Conservation (phyloP, 2,888 invertebrate species). For the Resseliella maxima region DNA sequence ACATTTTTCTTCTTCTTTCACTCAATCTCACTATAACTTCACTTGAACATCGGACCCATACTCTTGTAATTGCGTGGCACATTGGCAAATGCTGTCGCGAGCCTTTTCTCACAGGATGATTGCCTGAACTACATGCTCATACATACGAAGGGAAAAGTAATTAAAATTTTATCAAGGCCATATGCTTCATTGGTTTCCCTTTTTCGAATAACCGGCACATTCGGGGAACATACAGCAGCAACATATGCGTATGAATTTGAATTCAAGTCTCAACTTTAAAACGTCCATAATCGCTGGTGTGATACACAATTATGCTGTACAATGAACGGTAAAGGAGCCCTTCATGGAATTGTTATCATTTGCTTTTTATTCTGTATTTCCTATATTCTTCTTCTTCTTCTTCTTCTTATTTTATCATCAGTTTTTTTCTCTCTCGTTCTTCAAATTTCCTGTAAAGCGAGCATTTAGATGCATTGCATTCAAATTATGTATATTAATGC, state of each 20-base stretch:
- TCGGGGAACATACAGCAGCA: not conserved
- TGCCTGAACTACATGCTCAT: constrained; percentile 23
- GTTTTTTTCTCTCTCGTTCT: not conserved
- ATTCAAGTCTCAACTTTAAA: not conserved
- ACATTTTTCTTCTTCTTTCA: not conserved
- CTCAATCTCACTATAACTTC: too few relatives aligned
- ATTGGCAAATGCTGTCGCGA: constrained; percentile 15
- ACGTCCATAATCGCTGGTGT: not conserved
- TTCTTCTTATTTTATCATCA: not conserved
- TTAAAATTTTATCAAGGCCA: constrained; percentile 55
- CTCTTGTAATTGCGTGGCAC: not conserved
- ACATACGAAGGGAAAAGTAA: constrained; percentile 47
- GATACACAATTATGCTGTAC: not conserved
- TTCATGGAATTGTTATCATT: constrained; percentile 23
- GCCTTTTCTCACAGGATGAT: not conserved
- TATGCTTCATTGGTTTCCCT: constrained; percentile 53
- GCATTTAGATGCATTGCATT: not conserved
- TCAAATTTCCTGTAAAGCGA: not conserved
- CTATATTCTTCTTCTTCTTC: not conserved
- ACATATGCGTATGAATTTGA: constrained; percentile 41
- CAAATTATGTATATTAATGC: not conserved
- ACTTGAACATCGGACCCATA: not conserved
- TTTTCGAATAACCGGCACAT: constrained; percentile 5
- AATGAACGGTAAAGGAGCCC: not conserved
- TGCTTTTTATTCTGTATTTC: constrained; percentile 1